Evolutionary conservation across 2,113 vertebrate species (phyloP).

Genomic region (Colossoma macropomum): DNA sequence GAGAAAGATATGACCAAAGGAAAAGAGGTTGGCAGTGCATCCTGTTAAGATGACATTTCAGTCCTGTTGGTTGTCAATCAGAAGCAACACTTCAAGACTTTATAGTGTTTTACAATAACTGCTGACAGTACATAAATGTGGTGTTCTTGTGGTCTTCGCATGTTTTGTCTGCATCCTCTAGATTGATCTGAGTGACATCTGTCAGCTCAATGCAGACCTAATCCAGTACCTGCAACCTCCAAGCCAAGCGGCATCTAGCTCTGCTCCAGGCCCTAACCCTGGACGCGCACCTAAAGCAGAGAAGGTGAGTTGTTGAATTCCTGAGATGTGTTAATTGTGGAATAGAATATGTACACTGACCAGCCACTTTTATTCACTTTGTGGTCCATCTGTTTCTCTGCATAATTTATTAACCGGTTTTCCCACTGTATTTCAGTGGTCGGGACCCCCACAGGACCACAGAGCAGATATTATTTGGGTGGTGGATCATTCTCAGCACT

Average conservation of each 20-base stretch:
- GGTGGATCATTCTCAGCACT: too few relatives aligned
- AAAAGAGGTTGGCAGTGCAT: slow-evolving; percentile 71
- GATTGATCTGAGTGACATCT: slow-evolving; percentile 53
- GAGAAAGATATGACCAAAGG: slow-evolving; percentile 64
- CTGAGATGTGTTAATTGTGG: background rate
- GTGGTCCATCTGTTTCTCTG: too few relatives aligned
- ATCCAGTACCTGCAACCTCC: slow-evolving; percentile 50
- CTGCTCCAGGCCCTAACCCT: background rate
- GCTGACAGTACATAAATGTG: too few relatives aligned
- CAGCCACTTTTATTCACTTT: too few relatives aligned
- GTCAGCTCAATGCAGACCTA: slow-evolving; percentile 53
- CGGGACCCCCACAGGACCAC: too few relatives aligned
- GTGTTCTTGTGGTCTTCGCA: background rate
- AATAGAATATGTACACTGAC: background rate
- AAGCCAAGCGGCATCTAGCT: background rate
- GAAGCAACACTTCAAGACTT: background rate
- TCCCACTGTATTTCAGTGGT: too few relatives aligned
- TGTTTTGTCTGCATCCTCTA: slow-evolving; percentile 14
- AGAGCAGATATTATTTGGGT: too few relatives aligned
- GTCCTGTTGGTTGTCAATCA: background rate
- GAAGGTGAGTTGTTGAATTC: slow-evolving; percentile 11
- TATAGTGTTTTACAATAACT: background rate
- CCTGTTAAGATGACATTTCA: too few relatives aligned
- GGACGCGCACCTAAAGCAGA: background rate
- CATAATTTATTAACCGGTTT: too few relatives aligned